Base-by-base conservation (phyloP, 1,140 invertebrate genomes). In the Amphibalanus amphitrite region DNA sequence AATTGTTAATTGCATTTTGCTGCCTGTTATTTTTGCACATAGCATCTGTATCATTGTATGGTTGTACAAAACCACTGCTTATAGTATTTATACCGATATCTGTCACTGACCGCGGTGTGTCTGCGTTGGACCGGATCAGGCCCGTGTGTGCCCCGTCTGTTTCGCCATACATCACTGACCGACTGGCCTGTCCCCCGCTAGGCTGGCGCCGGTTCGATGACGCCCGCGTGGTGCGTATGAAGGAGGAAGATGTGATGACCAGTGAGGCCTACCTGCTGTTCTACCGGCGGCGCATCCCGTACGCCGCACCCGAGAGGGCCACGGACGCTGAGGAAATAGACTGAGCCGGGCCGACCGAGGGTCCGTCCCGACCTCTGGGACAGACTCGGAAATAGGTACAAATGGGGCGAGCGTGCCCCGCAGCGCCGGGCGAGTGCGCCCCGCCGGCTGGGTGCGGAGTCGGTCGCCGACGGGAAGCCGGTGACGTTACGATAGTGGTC, bases 131-230 rank as follows among this genome's bases (percentile, higher is more conserved):
- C 25, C 25, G 29, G 30, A n/a, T 28, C 28, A 26, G 8, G 20
- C 20, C 23, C 30, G 29, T 1, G 71, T 10, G 64, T 23, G 69
- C 20, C 30, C 28, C 26, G 68, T 28, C 25, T 71, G 64, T 67
- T 71, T 64, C 33, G 30, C n/a, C n/a, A n/a, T n/a, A n/a, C n/a
- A n/a, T n/a, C n/a, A n/a, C n/a, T n/a, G n/a, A n/a, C n/a, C n/a
- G n/a, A n/a, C n/a, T n/a, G n/a, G n/a, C n/a, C n/a, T n/a, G n/a
- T n/a, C n/a, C 65, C 72, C 68, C 75, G 73, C 30, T 71, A 84
- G 83, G 79, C 71, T 84, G 83, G 83, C 77, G 82, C 65, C 72
- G 80, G 28, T 83, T 82, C 77, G 81, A 84, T 77, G 83, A 84
- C 76, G 79, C 79, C 74, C 74, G 77, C 26, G 82, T 84, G 28